Evolutionary conservation across 2,113 vertebrate genomes (phyloP).

Genomic region (Oceanodroma tethys): DNA sequence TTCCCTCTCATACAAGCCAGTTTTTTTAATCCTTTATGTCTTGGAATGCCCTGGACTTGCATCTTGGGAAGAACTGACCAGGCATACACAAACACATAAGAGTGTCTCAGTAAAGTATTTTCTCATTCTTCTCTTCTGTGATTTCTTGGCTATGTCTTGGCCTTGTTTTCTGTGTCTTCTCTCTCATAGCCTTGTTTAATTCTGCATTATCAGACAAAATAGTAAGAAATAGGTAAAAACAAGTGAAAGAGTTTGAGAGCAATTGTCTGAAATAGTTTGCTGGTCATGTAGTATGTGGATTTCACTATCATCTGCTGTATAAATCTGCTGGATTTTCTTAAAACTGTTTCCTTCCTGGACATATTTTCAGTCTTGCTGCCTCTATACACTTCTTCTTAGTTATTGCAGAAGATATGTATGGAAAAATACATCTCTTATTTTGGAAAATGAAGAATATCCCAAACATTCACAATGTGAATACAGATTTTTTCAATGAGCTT

Average conservation of each 20-base stretch:
- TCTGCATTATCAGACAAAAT: background rate
- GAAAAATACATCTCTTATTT: background rate
- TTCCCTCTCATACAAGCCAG: background rate
- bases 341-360: background rate
- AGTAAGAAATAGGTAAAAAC: background rate
- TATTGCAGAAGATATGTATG: background rate
- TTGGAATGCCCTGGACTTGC: background rate
- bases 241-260: background rate
- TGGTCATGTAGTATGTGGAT: background rate
- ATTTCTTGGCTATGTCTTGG: background rate
- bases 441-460: background rate
- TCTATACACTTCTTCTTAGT: background rate
- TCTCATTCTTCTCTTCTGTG: background rate
- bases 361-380: background rate
- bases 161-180: background rate
- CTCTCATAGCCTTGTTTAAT: background rate
- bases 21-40: background rate
- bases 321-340: background rate
- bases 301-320: background rate
- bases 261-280: background rate
- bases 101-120: background rate
- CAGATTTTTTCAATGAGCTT: background rate
- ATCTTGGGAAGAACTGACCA: background rate
- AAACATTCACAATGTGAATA: background rate
- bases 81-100: background rate